Evolutionary conservation across 2,888 invertebrate species (phyloP), one percentile per base, ranked within the genome.

Genomic region (Heliconius hortense): DNA sequence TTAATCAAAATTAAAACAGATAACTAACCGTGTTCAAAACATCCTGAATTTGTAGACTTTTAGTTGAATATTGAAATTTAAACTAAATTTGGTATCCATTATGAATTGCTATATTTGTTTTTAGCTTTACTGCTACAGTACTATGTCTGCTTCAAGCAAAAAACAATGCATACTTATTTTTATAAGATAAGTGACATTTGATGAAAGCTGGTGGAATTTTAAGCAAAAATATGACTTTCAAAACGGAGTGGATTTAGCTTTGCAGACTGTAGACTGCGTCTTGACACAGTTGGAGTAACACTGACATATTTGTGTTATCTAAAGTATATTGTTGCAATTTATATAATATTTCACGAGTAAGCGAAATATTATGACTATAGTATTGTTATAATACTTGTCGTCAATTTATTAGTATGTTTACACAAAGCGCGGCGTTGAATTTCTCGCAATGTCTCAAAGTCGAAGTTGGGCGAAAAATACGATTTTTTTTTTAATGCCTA

Each of bases 181-280:
- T 60, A 60, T 60, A 71, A 59, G 26, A 60, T 60, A 71, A 71
- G 71, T 71, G 71, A 71, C 71, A 71, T 71, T 71, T 71, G 71
- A 71, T 28, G 71, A 71, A 60, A 62, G 71, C 71, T 7, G 39
- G 71, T 26, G 39, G 60, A 71, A 71, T 62, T 71, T 71, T 60
- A 62, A 71, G 21, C 26, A 28, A 39, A 71, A 71, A 71, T 71
- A 71, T 71, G 71, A 60, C 43, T 71, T 71, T 43, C 71, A 60
- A 71, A 71, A 43, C 71, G 21, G 71, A 71, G 59, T 39, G 62
- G 71, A 26, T 39, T 71, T 71, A 59, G 39, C 71, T 62, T 62
- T 39, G 39, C 28, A 59, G 15, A 68, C 68, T 68, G 43, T 43
- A 26, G 31, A 59, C 70, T 39, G 15, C 39, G 60, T 60, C 69